These are phyloP conservation scores for Cyprinodon tularosa DNA, from an alignment of 2,113 vertebrate species.

Conservation along the genomic window DNA sequence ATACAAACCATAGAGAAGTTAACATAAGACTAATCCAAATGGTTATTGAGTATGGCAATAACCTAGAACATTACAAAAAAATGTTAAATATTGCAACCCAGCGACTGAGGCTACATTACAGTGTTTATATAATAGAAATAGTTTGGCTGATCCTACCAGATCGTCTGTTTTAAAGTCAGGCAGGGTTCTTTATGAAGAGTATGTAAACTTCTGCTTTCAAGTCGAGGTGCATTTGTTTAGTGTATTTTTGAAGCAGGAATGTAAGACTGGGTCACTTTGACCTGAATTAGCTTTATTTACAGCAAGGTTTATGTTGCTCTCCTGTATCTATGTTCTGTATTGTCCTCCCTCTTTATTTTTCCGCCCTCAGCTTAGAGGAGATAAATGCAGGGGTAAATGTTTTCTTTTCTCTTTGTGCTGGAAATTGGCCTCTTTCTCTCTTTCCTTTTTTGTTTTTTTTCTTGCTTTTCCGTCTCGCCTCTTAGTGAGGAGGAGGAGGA, in stretches of 20 bases:
- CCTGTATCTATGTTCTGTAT: constrained; percentile 33
- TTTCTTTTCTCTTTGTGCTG: constrained; percentile 62
- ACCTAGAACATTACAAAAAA: no score
- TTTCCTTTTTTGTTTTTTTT: background rate
- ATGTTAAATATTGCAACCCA: no score
- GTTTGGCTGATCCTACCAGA: background rate
- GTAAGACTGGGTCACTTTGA: constrained; percentile 47
- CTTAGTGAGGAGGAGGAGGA: constrained; percentile 33
- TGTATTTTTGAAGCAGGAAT: constrained; percentile 11
- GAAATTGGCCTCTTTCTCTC: constrained; percentile 42
- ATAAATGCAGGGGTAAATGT: constrained; percentile 47
- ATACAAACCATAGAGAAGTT: no score
- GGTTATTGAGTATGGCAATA: no score
- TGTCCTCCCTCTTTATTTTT: constrained; percentile 37
- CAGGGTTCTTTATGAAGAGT: background rate
- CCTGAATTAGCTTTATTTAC: constrained; percentile 59
- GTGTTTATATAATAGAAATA: background rate
- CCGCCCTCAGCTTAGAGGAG: constrained; percentile 24
- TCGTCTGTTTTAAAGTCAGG: background rate
- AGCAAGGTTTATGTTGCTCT: constrained; percentile 9
- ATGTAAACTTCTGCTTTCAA: background rate
- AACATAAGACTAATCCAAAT: no score
- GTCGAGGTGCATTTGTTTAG: constrained; percentile 29
- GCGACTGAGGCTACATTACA: background rate
- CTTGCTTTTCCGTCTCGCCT: constrained; percentile 18